A percentile compares a stretch with the other conserved stretches of the same genome.
Evolutionary conservation across 2,113 vertebrate species (phyloP).

Genomic region (Elanus axillaris): DNA sequence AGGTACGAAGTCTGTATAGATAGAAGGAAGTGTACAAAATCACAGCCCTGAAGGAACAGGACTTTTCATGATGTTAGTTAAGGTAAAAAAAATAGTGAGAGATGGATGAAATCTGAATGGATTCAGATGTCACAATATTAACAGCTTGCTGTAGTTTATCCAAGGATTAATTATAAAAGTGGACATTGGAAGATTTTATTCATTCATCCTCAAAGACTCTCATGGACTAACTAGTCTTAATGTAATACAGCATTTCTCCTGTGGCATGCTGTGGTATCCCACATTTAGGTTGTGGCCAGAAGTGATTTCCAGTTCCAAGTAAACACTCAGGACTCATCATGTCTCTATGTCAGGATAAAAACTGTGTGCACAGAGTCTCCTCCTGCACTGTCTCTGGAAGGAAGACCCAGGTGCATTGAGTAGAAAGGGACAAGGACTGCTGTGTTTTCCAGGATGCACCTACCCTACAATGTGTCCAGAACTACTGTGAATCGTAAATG

Average conservation of each 20-base stretch:
- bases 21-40: not conserved
- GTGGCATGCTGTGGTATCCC: not conserved
- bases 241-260: not conserved
- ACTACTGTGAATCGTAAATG: not conserved
- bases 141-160: not conserved
- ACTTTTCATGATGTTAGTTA: not conserved
- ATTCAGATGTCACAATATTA: not conserved
- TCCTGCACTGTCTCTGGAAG: not conserved
- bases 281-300: not conserved
- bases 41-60: not conserved
- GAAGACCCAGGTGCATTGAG: not conserved
- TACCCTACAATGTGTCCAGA: not conserved
- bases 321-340: rapidly evolving
- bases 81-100: not conserved
- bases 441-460: not conserved
- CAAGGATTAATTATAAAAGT: not conserved
- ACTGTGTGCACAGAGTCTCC: not conserved
- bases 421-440: not conserved
- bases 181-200: not conserved
- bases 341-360: not conserved
- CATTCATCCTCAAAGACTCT: not conserved
- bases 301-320: not conserved
- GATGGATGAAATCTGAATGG: not conserved
- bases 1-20: not conserved
- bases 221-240: not conserved